Conservation (phyloP, 37 sponge, comb jelly and placozoan species). For the Petrosia ficiformis region DNA sequence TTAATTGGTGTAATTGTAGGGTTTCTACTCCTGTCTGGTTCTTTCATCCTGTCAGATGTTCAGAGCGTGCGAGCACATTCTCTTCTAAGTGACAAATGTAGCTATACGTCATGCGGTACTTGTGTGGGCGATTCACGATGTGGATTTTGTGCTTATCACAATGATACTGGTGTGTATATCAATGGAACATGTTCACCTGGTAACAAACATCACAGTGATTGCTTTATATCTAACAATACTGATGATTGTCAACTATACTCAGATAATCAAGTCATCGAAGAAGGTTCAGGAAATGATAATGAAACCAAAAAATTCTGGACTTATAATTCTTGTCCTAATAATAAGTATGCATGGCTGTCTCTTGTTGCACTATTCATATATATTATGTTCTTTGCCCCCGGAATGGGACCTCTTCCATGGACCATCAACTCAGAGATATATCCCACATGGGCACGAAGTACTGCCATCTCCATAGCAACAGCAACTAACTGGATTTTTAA, state of each 20-base stretch:
- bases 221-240: neutral
- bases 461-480: conserved; percentile 74
- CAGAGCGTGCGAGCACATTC: conserved; percentile 20
- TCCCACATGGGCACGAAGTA: conserved; percentile 93
- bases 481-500: conserved; percentile 83
- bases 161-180: neutral
- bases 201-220: neutral
- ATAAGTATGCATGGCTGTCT: conserved; percentile 48
- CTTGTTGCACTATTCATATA: conserved; percentile 79
- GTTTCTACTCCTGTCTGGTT: conserved; percentile 39
- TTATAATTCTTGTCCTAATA: conserved; percentile 36
- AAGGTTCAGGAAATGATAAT: neutral
- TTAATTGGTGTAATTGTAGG: conserved; percentile 62
- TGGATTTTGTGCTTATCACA: conserved; percentile 70
- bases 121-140: conserved; percentile 79
- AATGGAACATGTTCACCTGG: conserved; percentile 60
- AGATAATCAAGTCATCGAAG: neutral
- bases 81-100: neutral
- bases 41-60: conserved; percentile 37
- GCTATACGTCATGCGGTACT: conserved; percentile 24
- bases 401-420: conserved; percentile 94
- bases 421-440: conserved; percentile 94
- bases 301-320: conserved; percentile 19
- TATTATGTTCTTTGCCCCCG: conserved; percentile 92
- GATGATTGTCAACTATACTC: neutral